Conservation (phyloP, 2,113 vertebrate genomes). For the Oncorhynchus masou region DNA sequence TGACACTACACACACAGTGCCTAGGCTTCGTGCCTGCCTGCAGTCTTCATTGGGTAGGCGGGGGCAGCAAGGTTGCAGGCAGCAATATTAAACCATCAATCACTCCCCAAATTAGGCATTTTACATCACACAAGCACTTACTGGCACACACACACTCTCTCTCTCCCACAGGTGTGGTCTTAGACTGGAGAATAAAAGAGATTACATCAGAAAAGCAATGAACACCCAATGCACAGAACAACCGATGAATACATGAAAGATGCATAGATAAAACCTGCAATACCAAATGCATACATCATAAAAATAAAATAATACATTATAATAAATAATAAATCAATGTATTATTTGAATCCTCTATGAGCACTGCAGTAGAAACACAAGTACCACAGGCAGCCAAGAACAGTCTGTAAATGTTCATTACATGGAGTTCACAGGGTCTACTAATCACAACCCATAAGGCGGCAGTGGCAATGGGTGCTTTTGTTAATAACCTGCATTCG, state of each 20-base stretch:
- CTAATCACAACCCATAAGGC: constrained; percentile 21
- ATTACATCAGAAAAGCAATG: constrained; percentile 74
- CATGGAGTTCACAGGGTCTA: constrained; percentile 1
- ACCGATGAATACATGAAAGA: constrained; percentile 61
- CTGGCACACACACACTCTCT: constrained; percentile 37
- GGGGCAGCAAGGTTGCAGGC: constrained; percentile 80
- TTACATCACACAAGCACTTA: constrained; percentile 77
- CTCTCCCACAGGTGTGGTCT: constrained; percentile 72
- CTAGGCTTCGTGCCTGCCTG: constrained; percentile 70
- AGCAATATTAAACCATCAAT: constrained; percentile 87
- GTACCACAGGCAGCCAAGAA: neutral
- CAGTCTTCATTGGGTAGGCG: constrained; percentile 79
- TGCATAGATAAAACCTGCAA: constrained; percentile 43
- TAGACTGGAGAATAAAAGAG: constrained; percentile 60
- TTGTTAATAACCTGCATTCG: constrained; percentile 23
- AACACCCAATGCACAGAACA: constrained; percentile 42
- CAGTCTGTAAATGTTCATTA: neutral
- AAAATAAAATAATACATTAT: constrained; percentile 56
- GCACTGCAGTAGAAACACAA: neutral
- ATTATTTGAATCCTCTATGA: neutral
- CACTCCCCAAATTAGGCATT: constrained; percentile 80
- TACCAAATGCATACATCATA: constrained; percentile 7
- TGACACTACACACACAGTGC: constrained; percentile 75
- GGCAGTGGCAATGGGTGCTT: constrained; percentile 22
- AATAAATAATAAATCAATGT: constrained; percentile 62